Percentiles rank a stretch among this genome's conserved stretches.
Evolutionary conservation across 2,888 invertebrate species (phyloP).

Genomic region (Celastrina argiolus): DNA sequence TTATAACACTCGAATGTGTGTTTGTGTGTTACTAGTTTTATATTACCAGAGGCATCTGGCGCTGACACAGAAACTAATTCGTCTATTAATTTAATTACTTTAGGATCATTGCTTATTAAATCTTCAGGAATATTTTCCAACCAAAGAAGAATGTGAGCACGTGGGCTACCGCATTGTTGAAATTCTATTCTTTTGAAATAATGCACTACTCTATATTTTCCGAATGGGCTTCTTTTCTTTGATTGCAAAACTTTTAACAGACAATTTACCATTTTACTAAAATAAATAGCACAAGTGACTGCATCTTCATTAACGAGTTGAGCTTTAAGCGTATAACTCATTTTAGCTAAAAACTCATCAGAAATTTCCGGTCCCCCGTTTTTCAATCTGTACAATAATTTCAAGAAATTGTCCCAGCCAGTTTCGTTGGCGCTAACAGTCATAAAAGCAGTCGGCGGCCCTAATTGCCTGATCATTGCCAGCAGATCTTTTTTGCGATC

Average conservation of each 20-base stretch:
- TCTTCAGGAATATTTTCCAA: conserved; percentile 40
- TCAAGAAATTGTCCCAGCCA: conserved; percentile 41
- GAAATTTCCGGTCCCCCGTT: conserved; percentile 11
- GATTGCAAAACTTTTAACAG: conserved; percentile 40
- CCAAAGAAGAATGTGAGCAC: conserved; percentile 40
- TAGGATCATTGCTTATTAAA: conserved; percentile 26
- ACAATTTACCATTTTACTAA: conserved; percentile 44
- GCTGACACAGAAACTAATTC: conserved; percentile 33
- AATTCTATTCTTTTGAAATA: conserved; percentile 44
- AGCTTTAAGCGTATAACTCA: conserved; percentile 32
- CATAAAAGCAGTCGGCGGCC: conserved; percentile 28
- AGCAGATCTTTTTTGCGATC: conserved; percentile 6
- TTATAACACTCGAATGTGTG: conserved; percentile 43
- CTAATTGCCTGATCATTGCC: conserved; percentile 1
- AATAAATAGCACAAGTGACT: conserved; percentile 41
- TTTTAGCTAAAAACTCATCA: conserved; percentile 29
- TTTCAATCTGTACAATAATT: conserved; percentile 43
- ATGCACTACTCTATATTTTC: conserved; percentile 36
- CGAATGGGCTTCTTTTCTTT: conserved; percentile 39
- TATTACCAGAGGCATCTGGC: conserved; percentile 41
- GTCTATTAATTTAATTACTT: conserved; percentile 32
- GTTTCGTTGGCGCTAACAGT: conserved; percentile 54
- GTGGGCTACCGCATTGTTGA: conserved; percentile 41
- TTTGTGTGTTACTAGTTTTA: conserved; percentile 39
- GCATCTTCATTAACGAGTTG: conserved; percentile 41